Evolutionary conservation across 1,140 invertebrate species (phyloP), one percentile per base, ranked within the genome.

Genomic region (Helicoverpa zea): DNA sequence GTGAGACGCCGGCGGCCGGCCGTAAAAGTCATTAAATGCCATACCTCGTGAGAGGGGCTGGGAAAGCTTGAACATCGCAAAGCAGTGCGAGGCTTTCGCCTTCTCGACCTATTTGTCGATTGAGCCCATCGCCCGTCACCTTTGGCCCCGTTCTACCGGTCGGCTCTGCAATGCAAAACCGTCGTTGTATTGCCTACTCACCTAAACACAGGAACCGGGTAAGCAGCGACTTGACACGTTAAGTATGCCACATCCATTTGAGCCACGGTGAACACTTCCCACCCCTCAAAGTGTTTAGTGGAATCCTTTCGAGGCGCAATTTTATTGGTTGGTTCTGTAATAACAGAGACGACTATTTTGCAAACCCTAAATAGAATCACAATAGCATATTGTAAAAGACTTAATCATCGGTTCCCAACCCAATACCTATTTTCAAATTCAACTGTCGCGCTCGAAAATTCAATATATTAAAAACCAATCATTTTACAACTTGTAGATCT

Each of bases 301-400:
- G 96, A 96, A 90, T 96, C 96, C 94, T 97, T 96, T 90, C 95
- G 95, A 87, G 96, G 96, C 83, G 96, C 90, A 76, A 97, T 96
- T 91, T 97, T 97, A 95, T 96, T 96, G 52, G 96, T 97, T 49
- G 96, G 97, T 92, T 97, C 96, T 97, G 96, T 84, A 96, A 96
- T 92, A 87, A 89, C 86, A 85, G 87, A 86, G 83, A 86, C 83
- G 84, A 81, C 49, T 80, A 30, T 61, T 80, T 83, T 79, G 54
- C 63, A 35, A 79, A 56, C 30, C 76, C 76, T 54, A 16, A 14
- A 13, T 16, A 18, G n/a, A 49, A 35, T 14, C 3, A 10, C 16
- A 35, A 35, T 35, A 7, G n/a, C 14, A 16, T 35, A 56, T 16
- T 29, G 13, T 68, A 68, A 47, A n/a, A 18, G 43, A 68, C 30